Percentiles rank a stretch among this genome's conserved stretches.
phyloP scores from a whole-genome alignment of 2,888 invertebrate genomes.

The Drosophila gaucha region DNA sequence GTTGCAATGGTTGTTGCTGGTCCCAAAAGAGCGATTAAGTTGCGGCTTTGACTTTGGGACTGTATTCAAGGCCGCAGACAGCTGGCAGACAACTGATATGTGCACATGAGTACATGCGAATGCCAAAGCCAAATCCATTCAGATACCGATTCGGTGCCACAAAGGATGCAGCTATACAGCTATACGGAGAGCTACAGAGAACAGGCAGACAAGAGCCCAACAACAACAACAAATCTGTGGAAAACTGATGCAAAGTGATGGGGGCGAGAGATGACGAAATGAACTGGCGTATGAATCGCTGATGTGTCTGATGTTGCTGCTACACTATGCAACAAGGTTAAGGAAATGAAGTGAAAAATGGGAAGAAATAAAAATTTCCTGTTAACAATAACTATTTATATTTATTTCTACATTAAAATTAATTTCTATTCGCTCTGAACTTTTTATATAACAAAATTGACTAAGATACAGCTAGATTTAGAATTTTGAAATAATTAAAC shows the following conservation, averaged over 20 bases:
- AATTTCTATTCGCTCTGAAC: no score
- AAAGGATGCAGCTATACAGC: constrained; percentile 50
- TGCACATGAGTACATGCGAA: constrained; percentile 74
- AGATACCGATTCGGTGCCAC: constrained; percentile 58
- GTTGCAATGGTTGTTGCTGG: constrained; percentile 20
- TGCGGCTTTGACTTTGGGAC: constrained; percentile 73
- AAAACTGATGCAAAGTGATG: constrained; percentile 32
- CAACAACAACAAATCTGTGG: constrained; percentile 13
- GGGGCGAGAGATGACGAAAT: constrained; percentile 60
- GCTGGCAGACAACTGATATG: constrained; percentile 82
- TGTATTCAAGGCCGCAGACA: constrained; percentile 76
- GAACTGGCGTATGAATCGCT: constrained; percentile 65
- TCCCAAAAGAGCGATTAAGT: constrained; percentile 66
- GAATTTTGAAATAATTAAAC: no score
- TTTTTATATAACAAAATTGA: no score
- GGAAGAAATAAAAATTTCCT: no score
- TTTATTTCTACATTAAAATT: no score
- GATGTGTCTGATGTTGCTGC: constrained; percentile 20
- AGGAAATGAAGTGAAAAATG: no score
- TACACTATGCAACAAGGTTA: neutral
- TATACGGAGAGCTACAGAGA: neutral
- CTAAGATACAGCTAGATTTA: no score
- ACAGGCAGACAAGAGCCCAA: constrained; percentile 7
- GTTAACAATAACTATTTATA: no score
- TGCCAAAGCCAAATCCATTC: constrained; percentile 59